A percentile compares a stretch with the other conserved stretches of the same genome.
These are phyloP conservation scores for Avahi laniger DNA, from an alignment of 2,797 vertebrate species.

Conservation along the genomic window DNA sequence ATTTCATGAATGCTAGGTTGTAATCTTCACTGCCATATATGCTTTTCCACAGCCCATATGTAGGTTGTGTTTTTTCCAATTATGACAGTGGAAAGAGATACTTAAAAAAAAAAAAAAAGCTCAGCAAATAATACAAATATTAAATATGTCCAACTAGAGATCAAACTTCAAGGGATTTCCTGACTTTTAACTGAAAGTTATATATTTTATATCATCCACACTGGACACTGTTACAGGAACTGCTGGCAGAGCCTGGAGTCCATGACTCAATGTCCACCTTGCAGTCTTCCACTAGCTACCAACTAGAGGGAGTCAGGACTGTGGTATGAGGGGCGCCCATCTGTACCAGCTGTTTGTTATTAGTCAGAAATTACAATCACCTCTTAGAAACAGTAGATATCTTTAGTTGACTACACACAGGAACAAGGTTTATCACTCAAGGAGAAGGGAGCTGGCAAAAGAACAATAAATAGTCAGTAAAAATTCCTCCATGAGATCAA, in stretches of 20 bases:
- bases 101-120: background rate
- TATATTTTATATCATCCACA: background rate
- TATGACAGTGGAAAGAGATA: background rate
- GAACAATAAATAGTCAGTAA: constrained; percentile 17
- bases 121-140: background rate
- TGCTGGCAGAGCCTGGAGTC: background rate
- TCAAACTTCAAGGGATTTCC: background rate
- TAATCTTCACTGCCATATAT: background rate
- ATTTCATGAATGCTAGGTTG: background rate
- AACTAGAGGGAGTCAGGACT: constrained; percentile 41
- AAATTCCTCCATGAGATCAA: constrained; percentile 61
- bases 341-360: constrained; percentile 59
- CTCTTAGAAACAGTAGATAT: constrained; percentile 61
- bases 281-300: background rate
- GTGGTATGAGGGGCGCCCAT: constrained; percentile 50
- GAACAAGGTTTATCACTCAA: constrained; percentile 55
- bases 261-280: background rate
- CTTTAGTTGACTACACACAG: background rate
- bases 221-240: background rate
- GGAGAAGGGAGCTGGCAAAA: background rate
- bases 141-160: background rate
- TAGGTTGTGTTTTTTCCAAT: background rate
- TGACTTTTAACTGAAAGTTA: background rate
- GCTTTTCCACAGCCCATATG: background rate
- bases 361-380: constrained; percentile 64